A percentile compares a stretch with the other conserved stretches of the same genome.
Evolutionary conservation across 2,113 vertebrate species (phyloP).

Genomic region (Cyprinus carpio): DNA sequence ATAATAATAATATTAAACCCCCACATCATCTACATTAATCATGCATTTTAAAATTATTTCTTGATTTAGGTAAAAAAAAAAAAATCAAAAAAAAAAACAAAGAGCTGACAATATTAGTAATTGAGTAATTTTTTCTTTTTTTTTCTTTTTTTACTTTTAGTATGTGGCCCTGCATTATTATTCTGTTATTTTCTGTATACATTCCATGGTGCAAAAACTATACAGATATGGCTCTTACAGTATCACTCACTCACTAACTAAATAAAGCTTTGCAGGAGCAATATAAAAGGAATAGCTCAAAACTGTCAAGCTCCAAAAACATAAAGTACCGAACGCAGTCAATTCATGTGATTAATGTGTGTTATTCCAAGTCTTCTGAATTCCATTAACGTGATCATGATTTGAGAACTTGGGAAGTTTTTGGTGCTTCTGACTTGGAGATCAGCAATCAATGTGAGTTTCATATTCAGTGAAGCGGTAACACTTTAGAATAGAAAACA

Average conservation of each 20-base stretch:
- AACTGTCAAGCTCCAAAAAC: background rate
- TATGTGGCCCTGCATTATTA: background rate
- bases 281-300: background rate
- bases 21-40: background rate
- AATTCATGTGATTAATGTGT: too few relatives aligned
- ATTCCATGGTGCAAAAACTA: too few relatives aligned
- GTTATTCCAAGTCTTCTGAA: background rate
- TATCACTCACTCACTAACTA: background rate
- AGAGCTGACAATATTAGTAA: background rate
- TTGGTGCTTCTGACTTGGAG: too few relatives aligned
- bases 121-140: background rate
- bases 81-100: background rate
- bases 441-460: too few relatives aligned
- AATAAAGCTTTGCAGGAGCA: background rate
- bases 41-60: background rate
- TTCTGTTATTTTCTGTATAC: background rate
- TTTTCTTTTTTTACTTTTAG: background rate
- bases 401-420: too few relatives aligned
- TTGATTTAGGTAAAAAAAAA: background rate
- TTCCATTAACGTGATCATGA: background rate
- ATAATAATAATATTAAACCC: background rate
- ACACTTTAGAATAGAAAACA: too few relatives aligned
- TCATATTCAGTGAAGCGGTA: slow-evolving; percentile 14
- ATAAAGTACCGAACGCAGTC: background rate
- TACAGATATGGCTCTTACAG: background rate